Conservation (phyloP, 2,888 invertebrate genomes). For the Cephonodes hylas region DNA sequence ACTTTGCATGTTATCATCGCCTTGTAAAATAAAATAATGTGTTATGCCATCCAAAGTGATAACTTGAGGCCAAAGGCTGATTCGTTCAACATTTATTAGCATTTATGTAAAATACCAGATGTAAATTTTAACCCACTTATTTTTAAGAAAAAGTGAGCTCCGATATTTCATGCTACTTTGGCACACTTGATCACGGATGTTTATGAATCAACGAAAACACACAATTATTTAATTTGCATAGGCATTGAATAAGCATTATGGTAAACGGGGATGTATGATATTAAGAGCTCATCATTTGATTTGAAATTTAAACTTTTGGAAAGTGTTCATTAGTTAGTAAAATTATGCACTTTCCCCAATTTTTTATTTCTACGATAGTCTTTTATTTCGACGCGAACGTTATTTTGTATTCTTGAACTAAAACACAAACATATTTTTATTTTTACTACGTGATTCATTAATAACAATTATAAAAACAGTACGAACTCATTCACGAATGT, state of each 20-base stretch:
- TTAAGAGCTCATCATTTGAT: background rate
- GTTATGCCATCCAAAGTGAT: background rate
- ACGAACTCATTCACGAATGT: background rate
- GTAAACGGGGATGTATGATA: background rate
- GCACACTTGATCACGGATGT: slow-evolving; percentile 1
- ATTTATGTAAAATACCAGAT: slow-evolving; percentile 2
- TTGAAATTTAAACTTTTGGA: background rate
- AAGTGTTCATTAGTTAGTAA: background rate
- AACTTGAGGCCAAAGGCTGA: background rate
- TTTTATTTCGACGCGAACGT: background rate
- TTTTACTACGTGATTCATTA: too few species aligned
- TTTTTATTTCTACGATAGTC: background rate
- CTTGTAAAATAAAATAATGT: background rate
- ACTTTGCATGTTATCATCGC: background rate
- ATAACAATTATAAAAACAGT: background rate
- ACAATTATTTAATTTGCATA: background rate
- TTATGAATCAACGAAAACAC: background rate
- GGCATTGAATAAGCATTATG: background rate
- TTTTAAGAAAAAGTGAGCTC: background rate
- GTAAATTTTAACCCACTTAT: slow-evolving; percentile 4
- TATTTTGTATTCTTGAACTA: background rate
- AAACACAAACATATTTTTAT: background rate
- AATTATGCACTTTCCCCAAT: background rate
- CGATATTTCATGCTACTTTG: background rate
- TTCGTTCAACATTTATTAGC: background rate